These are phyloP conservation scores for Myotis planiceps DNA, from an alignment of 2,797 vertebrate species.

Conservation along the genomic window DNA sequence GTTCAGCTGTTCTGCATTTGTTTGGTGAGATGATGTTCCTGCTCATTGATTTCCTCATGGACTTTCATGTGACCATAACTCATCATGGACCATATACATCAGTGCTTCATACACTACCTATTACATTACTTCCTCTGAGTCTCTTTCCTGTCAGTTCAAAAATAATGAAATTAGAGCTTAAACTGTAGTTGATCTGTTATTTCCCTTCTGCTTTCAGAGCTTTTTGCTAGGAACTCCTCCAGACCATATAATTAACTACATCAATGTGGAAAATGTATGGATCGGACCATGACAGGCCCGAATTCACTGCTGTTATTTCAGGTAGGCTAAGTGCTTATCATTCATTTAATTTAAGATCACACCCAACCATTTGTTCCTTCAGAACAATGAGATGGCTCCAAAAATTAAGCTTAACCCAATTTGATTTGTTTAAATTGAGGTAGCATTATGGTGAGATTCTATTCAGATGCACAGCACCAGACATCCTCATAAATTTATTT, in stretches of 20 bases:
- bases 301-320: background rate
- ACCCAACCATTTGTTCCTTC: background rate
- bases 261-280: background rate
- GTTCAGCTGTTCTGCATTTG: background rate
- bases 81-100: background rate
- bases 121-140: background rate
- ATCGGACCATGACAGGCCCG: background rate
- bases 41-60: background rate
- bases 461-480: background rate
- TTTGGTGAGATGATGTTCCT: background rate
- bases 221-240: background rate
- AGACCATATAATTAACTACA: background rate
- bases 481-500: rapidly evolving
- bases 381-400: slow-evolving; percentile 1
- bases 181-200: background rate
- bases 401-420: background rate
- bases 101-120: background rate
- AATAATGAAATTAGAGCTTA: background rate
- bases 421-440: background rate
- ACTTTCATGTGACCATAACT: background rate
- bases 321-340: background rate
- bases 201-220: background rate
- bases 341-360: background rate
- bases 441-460: rapidly evolving
- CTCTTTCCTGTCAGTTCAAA: slow-evolving; percentile 17